Percentiles rank a stretch among this genome's conserved stretches.
These are phyloP conservation scores for Thamnaconus septentrionalis DNA, from an alignment of 2,113 vertebrate species.

Conservation along the genomic window DNA sequence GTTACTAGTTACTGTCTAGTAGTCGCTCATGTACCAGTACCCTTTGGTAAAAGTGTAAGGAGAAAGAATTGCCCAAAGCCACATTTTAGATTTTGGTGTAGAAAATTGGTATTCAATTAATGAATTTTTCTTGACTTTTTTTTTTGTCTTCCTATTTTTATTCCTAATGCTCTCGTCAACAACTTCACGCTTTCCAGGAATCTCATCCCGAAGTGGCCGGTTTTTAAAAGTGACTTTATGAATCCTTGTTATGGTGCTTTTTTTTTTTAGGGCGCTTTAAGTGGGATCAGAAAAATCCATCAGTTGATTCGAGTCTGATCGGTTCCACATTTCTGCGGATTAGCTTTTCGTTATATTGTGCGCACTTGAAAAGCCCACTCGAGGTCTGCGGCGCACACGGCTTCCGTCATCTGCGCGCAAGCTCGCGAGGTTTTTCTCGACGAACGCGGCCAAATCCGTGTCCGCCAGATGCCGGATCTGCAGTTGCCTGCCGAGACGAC, in stretches of 20 bases:
- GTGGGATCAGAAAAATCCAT: conserved; percentile 2
- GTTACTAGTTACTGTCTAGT: conserved; percentile 8
- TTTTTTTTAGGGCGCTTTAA: conserved; percentile 13
- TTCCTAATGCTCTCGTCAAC: too few relatives aligned
- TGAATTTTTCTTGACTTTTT: conserved; percentile 18
- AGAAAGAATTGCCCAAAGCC: conserved; percentile 2
- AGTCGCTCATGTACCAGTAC: conserved; percentile 1
- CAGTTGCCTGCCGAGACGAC: conserved; percentile 19
- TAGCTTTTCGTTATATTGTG: conserved; percentile 1
- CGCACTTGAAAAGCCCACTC: conserved; percentile 18
- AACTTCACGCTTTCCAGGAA: conserved; percentile 1
- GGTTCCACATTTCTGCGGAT: conserved; percentile 3
- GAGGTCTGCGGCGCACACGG: conserved; percentile 15
- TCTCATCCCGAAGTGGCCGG: not conserved
- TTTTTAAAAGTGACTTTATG: not conserved
- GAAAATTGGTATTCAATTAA: conserved; percentile 14
- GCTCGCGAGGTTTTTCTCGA: conserved; percentile 5
- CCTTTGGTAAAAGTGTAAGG: conserved; percentile 16
- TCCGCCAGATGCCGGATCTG: conserved; percentile 34
- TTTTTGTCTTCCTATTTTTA: not conserved
- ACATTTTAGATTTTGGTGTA: conserved; percentile 16
- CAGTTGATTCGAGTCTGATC: conserved; percentile 2
- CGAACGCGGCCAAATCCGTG: conserved; percentile 32
- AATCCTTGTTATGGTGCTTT: not conserved
- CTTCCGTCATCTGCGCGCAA: conserved; percentile 22